Evolutionary conservation across 1,140 invertebrate genomes (phyloP).

Genomic region (Centruroides vittatus): DNA sequence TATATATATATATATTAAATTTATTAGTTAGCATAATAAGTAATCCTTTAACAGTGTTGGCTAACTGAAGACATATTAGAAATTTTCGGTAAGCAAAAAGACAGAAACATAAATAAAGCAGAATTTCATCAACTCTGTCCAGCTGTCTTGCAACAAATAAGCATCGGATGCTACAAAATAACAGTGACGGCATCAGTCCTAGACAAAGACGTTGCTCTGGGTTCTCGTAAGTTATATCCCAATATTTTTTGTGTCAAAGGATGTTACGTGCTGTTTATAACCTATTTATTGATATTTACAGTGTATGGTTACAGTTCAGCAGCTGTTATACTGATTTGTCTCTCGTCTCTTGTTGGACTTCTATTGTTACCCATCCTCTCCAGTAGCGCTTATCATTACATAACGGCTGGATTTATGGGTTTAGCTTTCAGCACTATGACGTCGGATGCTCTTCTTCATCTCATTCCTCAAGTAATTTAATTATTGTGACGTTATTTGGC

Average conservation of each 20-base stretch:
- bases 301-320: conserved; percentile 27
- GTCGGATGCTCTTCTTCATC: conserved; percentile 32
- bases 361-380: conserved; percentile 23
- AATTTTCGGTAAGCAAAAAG: conserved; percentile 1
- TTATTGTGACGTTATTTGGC: conserved; percentile 2
- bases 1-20: too few species aligned
- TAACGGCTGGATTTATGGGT: conserved; percentile 30
- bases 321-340: conserved; percentile 25
- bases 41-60: too few species aligned
- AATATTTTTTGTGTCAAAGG: too few species aligned
- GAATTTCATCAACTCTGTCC: conserved; percentile 20
- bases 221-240: too few species aligned
- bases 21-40: too few species aligned
- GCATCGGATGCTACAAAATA: conserved; percentile 13
- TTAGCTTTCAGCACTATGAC: conserved; percentile 32
- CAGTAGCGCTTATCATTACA: conserved; percentile 14
- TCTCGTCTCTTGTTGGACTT: conserved; percentile 23
- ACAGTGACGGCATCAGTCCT: neutral
- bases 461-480: conserved; percentile 26
- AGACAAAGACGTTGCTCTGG: too few species aligned
- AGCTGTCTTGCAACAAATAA: conserved; percentile 20
- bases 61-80: too few species aligned
- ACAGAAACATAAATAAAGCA: conserved; percentile 2
- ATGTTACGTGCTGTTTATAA: too few species aligned
- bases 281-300: conserved; percentile 13